Evolutionary conservation across 1,140 invertebrate species (phyloP).

Genomic region (Campoletis sonorensis): DNA sequence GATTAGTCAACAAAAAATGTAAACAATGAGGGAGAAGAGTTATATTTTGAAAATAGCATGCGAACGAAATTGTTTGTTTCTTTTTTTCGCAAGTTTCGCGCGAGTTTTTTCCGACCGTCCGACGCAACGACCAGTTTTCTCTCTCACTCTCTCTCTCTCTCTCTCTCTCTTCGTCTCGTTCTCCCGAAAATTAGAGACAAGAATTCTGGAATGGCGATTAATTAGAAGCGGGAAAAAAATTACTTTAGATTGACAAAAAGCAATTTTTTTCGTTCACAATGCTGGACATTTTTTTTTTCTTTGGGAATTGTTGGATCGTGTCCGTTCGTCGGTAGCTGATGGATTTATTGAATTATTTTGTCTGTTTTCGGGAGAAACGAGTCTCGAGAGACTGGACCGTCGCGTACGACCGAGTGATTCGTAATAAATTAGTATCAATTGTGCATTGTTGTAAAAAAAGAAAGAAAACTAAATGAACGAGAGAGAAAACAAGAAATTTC

Average conservation of each 20-base stretch:
- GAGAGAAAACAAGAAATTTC: too few relatives aligned
- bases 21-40: constrained; percentile 27
- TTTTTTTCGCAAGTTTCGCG: too few relatives aligned
- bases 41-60: background rate
- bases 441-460: too few relatives aligned
- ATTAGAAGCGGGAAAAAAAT: background rate
- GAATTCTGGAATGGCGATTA: background rate
- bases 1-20: constrained; percentile 9
- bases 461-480: too few relatives aligned
- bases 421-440: too few relatives aligned
- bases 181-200: background rate
- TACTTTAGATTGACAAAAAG: background rate
- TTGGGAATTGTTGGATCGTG: constrained; percentile 58
- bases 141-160: background rate
- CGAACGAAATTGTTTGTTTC: background rate
- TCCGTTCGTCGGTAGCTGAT: constrained; percentile 59
- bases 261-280: background rate
- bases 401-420: too few relatives aligned
- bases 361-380: too few relatives aligned
- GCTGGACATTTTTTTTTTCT: constrained; percentile 48
- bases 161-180: background rate
- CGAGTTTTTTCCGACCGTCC: too few relatives aligned
- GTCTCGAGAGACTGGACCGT: too few relatives aligned
- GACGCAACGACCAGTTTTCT: too few relatives aligned
- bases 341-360: constrained; percentile 38